phyloP scores from a whole-genome alignment of 2,113 vertebrate genomes.

The Larimichthys crocea region DNA sequence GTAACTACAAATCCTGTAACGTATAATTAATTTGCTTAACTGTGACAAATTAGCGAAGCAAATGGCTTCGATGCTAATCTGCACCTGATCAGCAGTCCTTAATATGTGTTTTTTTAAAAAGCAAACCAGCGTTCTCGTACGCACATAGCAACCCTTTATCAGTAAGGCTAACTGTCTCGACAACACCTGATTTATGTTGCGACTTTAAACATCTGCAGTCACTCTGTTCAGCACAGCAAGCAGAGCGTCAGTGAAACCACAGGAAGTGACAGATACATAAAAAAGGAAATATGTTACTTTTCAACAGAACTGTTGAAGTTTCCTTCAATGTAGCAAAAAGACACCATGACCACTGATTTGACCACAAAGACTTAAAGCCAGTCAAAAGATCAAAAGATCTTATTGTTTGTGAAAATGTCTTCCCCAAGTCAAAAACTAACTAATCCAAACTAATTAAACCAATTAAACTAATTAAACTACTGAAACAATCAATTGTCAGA shows the following conservation, averaged over 20 bases:
- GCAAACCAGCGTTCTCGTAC: background rate
- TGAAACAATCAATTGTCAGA: background rate
- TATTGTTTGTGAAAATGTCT: background rate
- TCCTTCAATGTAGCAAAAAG: background rate
- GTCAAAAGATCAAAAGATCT: background rate
- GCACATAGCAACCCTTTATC: background rate
- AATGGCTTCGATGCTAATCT: background rate
- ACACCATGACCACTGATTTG: background rate
- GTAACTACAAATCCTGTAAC: too few species aligned
- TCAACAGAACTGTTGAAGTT: background rate
- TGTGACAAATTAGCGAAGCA: background rate
- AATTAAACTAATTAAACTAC: background rate
- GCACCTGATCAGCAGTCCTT: background rate
- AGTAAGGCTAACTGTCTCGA: background rate
- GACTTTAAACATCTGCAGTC: background rate
- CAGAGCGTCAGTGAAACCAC: slow-evolving; percentile 30
- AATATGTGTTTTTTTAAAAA: background rate
- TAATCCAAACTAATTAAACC: background rate
- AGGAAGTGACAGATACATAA: background rate
- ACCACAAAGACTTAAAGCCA: background rate
- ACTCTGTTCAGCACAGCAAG: background rate
- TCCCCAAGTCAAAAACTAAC: background rate
- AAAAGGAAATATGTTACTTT: background rate
- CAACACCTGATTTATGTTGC: background rate
- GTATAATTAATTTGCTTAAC: background rate